Evolutionary conservation across 1,140 invertebrate species (phyloP).

Genomic region (Brachionus manjavacas): DNA sequence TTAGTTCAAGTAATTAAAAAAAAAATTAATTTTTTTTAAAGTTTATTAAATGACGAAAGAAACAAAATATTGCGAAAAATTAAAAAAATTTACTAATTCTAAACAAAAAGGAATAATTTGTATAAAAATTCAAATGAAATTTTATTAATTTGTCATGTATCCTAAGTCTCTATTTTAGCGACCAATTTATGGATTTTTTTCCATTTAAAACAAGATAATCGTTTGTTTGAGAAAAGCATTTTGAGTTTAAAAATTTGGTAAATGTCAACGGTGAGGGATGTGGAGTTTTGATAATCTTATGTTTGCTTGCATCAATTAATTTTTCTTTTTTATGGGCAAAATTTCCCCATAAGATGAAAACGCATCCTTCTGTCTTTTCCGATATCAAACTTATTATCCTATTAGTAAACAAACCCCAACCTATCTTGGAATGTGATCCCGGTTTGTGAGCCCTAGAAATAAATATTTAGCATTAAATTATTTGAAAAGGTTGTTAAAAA

Average conservation of each 20-base stretch:
- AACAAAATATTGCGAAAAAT: too few relatives aligned
- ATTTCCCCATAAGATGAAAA: constrained; percentile 41
- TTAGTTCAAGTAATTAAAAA: too few relatives aligned
- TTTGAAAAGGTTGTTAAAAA: too few relatives aligned
- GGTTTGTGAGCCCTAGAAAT: constrained; percentile 18
- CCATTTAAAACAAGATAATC: background rate
- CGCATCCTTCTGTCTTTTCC: background rate
- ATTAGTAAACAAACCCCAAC: constrained; percentile 25
- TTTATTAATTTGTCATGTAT: too few relatives aligned
- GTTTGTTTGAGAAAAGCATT: constrained; percentile 41
- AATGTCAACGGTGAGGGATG: constrained; percentile 41
- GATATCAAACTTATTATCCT: background rate
- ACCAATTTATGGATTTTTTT: constrained; percentile 6
- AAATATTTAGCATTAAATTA: background rate
- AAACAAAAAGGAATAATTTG: too few relatives aligned
- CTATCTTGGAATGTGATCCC: constrained; percentile 25
- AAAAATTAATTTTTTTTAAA: too few relatives aligned
- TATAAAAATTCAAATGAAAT: too few relatives aligned
- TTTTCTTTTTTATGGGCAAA: constrained; percentile 33
- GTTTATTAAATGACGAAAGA: too few relatives aligned
- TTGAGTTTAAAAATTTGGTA: background rate
- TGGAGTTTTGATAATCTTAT: background rate
- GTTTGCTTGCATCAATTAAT: constrained; percentile 11
- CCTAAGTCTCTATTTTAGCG: background rate
- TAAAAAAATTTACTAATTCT: too few relatives aligned